A percentile compares a stretch with the other conserved stretches of the same genome.
Conservation (phyloP, 1,140 invertebrate genomes). For the Agrypnia vestita region DNA sequence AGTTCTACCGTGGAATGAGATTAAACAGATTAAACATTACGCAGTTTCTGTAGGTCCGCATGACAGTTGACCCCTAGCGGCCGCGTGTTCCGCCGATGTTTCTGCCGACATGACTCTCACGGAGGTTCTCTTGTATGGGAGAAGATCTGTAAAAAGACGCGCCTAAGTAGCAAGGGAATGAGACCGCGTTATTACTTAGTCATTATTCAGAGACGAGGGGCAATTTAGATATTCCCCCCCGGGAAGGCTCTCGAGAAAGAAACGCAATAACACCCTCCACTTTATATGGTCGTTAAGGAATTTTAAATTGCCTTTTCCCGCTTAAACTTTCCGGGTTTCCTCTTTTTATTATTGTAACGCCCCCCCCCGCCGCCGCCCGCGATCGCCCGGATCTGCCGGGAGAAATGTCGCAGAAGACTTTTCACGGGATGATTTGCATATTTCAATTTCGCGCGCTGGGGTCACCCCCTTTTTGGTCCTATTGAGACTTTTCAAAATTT, state of each 20-base stretch:
- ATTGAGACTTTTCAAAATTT: background rate
- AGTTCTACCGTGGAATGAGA: too few species aligned
- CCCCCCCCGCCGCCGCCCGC: background rate
- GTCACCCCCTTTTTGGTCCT: background rate
- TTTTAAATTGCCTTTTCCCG: slow-evolving; percentile 52
- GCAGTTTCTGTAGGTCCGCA: too few species aligned
- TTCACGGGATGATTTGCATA: slow-evolving; percentile 38
- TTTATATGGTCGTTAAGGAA: slow-evolving; percentile 50
- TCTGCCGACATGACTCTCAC: too few species aligned
- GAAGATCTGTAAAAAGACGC: too few species aligned
- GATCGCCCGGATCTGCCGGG: slow-evolving; percentile 14
- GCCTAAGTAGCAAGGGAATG: background rate
- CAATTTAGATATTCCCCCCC: background rate
- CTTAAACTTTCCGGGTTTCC: slow-evolving; percentile 42
- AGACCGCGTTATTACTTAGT: slow-evolving; percentile 21
- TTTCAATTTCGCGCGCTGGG: slow-evolving; percentile 34
- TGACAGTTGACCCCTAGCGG: too few species aligned
- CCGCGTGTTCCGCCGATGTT: too few species aligned
- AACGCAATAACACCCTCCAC: slow-evolving; percentile 36
- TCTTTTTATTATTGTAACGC: slow-evolving; percentile 49
- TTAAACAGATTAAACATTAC: too few species aligned
- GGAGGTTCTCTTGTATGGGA: too few species aligned
- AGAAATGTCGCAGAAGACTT: slow-evolving; percentile 42
- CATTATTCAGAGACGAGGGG: slow-evolving; percentile 30
- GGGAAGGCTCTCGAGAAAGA: slow-evolving; percentile 1